Percentiles rank a stretch among this genome's conserved stretches.
These are phyloP conservation scores for Prunella himalayana DNA, from an alignment of 2,113 vertebrate genomes.

Conservation along the genomic window DNA sequence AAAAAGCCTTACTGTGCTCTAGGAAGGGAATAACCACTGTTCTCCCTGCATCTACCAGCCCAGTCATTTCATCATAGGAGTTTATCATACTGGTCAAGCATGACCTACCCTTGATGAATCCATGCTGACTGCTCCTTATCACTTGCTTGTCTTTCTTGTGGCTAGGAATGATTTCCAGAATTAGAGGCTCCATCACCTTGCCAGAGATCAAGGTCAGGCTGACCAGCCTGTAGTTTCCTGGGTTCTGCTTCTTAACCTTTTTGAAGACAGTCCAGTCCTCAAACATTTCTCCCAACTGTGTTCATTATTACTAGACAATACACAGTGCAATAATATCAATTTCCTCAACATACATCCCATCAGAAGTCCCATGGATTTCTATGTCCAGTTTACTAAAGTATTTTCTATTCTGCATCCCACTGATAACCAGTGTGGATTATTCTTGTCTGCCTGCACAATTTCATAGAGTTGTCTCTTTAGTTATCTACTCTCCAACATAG, in stretches of 20 bases:
- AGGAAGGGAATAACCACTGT: neutral
- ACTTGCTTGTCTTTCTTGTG: neutral
- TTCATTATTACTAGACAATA: neutral
- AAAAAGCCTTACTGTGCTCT: neutral
- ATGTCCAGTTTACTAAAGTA: neutral
- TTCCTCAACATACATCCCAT: neutral
- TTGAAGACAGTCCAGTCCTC: neutral
- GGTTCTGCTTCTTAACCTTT: neutral
- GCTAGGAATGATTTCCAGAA: neutral
- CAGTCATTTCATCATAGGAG: neutral
- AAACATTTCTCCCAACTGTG: neutral
- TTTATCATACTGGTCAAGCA: neutral
- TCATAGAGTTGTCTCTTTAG: neutral
- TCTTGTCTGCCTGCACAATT: neutral
- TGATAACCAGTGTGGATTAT: neutral
- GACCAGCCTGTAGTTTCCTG: neutral
- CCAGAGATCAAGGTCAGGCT: neutral
- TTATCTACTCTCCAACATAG: neutral
- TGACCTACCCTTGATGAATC: neutral
- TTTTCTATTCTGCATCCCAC: neutral
- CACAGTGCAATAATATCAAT: neutral
- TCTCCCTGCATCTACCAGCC: neutral
- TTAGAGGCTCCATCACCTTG: neutral
- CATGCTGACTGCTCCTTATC: neutral
- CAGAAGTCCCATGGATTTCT: neutral